phyloP scores from a whole-genome alignment of 2,113 vertebrate species.

The Notarius quadriscutis region DNA sequence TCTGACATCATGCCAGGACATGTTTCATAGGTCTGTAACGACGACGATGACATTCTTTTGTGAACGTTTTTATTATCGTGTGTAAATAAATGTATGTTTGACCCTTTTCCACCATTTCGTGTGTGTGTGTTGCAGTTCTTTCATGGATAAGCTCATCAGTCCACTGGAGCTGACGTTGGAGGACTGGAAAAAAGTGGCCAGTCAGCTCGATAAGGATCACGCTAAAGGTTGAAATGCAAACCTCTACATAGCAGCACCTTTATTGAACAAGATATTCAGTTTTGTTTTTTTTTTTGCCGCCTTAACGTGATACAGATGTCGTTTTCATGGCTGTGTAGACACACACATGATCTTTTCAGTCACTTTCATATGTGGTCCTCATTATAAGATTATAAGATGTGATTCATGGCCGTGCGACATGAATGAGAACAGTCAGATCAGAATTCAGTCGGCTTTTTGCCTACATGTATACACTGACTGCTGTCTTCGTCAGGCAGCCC shows the following conservation, averaged over 20 bases:
- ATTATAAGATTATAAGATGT: too few relatives aligned
- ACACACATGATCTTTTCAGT: too few relatives aligned
- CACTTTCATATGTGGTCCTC: too few relatives aligned
- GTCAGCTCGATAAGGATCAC: slow-evolving; percentile 82
- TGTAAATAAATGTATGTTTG: background rate
- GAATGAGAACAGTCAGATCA: too few relatives aligned
- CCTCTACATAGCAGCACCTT: background rate
- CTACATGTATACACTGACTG: too few relatives aligned
- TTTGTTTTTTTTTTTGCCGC: too few relatives aligned
- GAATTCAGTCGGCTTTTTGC: too few relatives aligned
- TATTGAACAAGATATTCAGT: too few relatives aligned
- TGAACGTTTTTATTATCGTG: background rate
- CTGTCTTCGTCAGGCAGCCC: too few relatives aligned
- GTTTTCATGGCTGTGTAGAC: too few relatives aligned
- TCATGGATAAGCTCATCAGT: slow-evolving; percentile 77
- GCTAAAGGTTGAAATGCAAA: slow-evolving; percentile 72
- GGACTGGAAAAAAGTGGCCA: slow-evolving; percentile 80
- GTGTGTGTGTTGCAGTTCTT: slow-evolving; percentile 63
- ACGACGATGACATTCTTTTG: background rate
- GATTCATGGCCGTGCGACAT: too few relatives aligned
- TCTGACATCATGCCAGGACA: background rate
- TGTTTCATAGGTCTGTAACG: background rate
- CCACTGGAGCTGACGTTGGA: slow-evolving; percentile 79
- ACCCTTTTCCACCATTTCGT: background rate
- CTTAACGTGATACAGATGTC: too few relatives aligned